Conservation (phyloP, 2,113 vertebrate species). For the Zosterops borbonicus region DNA sequence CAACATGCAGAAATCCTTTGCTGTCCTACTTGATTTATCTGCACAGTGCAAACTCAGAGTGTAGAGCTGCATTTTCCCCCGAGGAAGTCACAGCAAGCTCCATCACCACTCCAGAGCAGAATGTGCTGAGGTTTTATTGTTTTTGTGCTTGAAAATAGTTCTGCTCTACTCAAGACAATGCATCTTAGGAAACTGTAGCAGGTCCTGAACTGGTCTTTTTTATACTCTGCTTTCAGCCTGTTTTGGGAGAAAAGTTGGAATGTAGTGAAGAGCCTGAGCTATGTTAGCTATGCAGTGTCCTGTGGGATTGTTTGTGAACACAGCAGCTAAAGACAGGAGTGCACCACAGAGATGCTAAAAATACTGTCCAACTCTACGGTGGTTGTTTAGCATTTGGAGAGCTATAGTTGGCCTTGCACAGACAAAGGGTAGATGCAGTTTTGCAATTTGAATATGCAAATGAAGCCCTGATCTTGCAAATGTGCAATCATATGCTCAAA, state of each 20-base stretch:
- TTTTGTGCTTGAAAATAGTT: neutral
- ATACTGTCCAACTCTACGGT: conserved; percentile 39
- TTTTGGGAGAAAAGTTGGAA: conserved; percentile 7
- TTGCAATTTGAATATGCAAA: conserved; percentile 57
- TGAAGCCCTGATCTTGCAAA: conserved; percentile 51
- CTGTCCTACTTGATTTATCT: conserved; percentile 50
- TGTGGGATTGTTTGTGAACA: conserved; percentile 56
- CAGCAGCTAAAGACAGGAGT: conserved; percentile 61
- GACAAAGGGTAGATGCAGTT: conserved; percentile 52
- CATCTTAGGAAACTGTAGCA: neutral
- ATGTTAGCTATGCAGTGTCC: conserved; percentile 53
- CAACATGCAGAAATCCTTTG: conserved; percentile 14
- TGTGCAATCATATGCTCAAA: conserved; percentile 36
- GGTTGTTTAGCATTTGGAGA: conserved; percentile 43
- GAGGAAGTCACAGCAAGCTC: conserved; percentile 10
- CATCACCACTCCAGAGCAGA: neutral
- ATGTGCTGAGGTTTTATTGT: neutral
- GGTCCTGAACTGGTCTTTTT: neutral
- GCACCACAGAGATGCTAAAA: conserved; percentile 62
- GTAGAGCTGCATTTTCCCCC: neutral
- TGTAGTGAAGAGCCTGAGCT: conserved; percentile 17
- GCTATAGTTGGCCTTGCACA: conserved; percentile 34
- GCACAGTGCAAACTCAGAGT: neutral
- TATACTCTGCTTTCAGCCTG: neutral
- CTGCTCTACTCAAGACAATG: neutral